Conservation (phyloP, 2,113 vertebrate species). For the Corapipo altera region DNA sequence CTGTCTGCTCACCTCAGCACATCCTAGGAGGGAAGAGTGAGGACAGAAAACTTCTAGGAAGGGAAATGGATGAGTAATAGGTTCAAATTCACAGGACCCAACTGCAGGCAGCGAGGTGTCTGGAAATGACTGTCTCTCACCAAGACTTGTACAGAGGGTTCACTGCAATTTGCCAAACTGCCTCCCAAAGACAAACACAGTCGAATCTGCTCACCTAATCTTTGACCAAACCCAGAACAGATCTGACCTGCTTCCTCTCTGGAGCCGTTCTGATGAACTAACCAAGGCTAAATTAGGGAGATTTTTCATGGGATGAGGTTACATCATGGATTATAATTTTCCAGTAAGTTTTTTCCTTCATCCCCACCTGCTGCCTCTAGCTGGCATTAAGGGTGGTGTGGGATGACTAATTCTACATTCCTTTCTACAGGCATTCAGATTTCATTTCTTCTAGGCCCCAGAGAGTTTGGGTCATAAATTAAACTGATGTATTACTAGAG, state of each 20-base stretch:
- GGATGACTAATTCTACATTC: constrained; percentile 27
- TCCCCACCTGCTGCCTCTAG: constrained; percentile 35
- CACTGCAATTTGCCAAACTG: background rate
- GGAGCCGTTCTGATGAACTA: background rate
- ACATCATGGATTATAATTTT: background rate
- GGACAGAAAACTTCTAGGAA: background rate
- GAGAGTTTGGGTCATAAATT: background rate
- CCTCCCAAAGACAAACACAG: background rate
- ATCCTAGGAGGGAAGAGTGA: background rate
- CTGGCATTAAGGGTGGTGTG: background rate
- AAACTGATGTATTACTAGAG: background rate
- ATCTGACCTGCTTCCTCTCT: background rate
- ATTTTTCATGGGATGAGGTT: background rate
- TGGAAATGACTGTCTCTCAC: background rate
- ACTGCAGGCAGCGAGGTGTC: background rate
- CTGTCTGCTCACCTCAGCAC: background rate
- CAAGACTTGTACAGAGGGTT: background rate
- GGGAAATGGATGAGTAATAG: background rate
- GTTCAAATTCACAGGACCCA: background rate
- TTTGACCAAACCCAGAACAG: background rate
- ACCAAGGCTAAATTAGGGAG: background rate
- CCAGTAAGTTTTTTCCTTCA: constrained; percentile 19
- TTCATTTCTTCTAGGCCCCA: background rate
- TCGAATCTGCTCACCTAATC: background rate
- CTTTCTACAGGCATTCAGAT: constrained; percentile 4